A percentile compares a stretch with the other conserved stretches of the same genome.
Conservation (phyloP, 2,797 vertebrate genomes). For the Myotis findleyi region DNA sequence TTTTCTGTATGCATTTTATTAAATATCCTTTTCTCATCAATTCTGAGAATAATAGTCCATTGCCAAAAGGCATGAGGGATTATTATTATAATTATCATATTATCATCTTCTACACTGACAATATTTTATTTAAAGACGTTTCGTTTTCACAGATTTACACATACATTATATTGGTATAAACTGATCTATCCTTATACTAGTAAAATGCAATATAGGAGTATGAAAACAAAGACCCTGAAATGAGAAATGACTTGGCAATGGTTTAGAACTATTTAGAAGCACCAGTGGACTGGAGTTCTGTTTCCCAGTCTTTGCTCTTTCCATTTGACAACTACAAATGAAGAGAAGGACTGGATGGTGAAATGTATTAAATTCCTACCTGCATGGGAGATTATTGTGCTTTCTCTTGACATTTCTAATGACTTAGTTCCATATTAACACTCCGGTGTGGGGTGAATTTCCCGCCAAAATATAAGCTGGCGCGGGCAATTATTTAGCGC, state of each 20-base stretch:
- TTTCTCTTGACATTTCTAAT: slow-evolving; percentile 60
- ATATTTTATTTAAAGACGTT: not conserved
- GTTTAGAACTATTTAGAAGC: not conserved
- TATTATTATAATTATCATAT: not conserved
- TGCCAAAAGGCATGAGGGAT: not conserved
- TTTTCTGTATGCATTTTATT: slow-evolving; percentile 20
- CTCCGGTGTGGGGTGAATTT: no score
- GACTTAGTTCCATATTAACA: slow-evolving; percentile 54
- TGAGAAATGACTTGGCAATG: not conserved
- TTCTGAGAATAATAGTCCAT: not conserved
- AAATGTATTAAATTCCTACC: not conserved
- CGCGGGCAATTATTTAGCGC: no score
- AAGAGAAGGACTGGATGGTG: not conserved
- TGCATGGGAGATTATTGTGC: not conserved
- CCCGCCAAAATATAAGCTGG: no score
- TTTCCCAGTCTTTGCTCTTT: not conserved
- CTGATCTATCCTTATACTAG: not conserved
- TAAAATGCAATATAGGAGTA: not conserved
- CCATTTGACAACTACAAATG: not conserved
- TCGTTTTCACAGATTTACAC: not conserved
- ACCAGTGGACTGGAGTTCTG: not conserved
- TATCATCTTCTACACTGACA: not conserved
- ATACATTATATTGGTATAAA: not conserved
- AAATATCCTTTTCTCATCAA: not conserved
- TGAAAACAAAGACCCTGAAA: not conserved